phyloP scores from a whole-genome alignment of 2,888 invertebrate genomes.

The Stenodera caucasica region DNA sequence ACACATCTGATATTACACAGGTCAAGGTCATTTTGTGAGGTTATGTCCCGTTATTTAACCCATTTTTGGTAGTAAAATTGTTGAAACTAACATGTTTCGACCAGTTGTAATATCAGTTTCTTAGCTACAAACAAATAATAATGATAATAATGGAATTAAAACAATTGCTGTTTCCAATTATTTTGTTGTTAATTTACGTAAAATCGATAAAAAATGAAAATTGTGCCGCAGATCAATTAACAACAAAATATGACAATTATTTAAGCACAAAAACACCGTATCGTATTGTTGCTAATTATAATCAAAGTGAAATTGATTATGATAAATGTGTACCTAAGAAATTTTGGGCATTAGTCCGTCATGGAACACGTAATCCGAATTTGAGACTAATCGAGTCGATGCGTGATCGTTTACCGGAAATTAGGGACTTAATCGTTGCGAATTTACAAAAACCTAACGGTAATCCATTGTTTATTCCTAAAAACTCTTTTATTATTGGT shows the following conservation, averaged over 20 bases:
- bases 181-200: no score
- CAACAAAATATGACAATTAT: conserved; percentile 49
- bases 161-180: no score
- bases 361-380: conserved; percentile 77
- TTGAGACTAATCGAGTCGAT: conserved; percentile 61
- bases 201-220: neutral
- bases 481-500: no score
- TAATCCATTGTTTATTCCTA: no score
- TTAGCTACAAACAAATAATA: no score
- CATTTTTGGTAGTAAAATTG: neutral
- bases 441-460: conserved; percentile 60
- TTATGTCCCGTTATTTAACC: conserved; percentile 1
- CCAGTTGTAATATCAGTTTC: neutral
- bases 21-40: neutral
- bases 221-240: neutral
- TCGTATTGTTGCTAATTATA: conserved; percentile 66
- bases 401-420: conserved; percentile 58
- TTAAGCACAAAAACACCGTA: conserved; percentile 75
- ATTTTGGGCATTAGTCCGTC: conserved; percentile 76
- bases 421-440: conserved; percentile 61
- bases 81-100: neutral
- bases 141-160: no score
- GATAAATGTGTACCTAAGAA: conserved; percentile 55
- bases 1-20: neutral
- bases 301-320: conserved; percentile 63